Evolutionary conservation across 2,797 vertebrate species (phyloP).

Genomic region (Mormyrus proboscirostris): DNA sequence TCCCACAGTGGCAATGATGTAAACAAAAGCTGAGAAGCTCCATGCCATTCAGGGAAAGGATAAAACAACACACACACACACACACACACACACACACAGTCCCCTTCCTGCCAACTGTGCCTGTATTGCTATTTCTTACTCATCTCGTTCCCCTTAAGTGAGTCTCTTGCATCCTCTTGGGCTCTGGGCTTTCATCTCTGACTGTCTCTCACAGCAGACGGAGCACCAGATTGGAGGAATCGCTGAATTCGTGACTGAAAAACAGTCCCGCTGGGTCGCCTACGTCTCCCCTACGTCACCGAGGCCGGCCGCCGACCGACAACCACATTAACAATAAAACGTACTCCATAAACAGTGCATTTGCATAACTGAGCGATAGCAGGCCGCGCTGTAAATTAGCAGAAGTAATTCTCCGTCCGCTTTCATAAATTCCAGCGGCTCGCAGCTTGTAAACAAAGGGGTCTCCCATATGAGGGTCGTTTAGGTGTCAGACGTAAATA

Average conservation of each 20-base stretch:
- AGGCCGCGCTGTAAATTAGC: background rate
- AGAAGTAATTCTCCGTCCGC: background rate
- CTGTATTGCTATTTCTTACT: conserved; percentile 11
- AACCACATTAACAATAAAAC: conserved; percentile 34
- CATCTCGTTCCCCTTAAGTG: conserved; percentile 31
- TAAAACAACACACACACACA: background rate
- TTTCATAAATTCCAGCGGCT: background rate
- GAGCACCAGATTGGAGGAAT: conserved; percentile 37
- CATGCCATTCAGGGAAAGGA: background rate
- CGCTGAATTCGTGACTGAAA: conserved; percentile 28
- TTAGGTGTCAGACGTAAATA: background rate
- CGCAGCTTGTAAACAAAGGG: background rate
- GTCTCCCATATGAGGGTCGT: background rate
- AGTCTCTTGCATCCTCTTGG: conserved; percentile 35
- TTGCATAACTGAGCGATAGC: background rate
- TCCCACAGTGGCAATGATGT: background rate
- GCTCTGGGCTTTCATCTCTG: conserved; percentile 39
- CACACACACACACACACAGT: background rate
- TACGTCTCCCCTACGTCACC: conserved; percentile 25
- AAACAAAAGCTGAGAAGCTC: background rate
- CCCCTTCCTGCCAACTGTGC: conserved; percentile 23
- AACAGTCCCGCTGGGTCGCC: conserved; percentile 22
- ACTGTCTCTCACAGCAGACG: conserved; percentile 38
- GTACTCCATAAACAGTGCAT: background rate
- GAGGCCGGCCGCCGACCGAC: conserved; percentile 23